These are phyloP conservation scores for Columba livia DNA, from an alignment of 2,113 vertebrate genomes.

Conservation along the genomic window DNA sequence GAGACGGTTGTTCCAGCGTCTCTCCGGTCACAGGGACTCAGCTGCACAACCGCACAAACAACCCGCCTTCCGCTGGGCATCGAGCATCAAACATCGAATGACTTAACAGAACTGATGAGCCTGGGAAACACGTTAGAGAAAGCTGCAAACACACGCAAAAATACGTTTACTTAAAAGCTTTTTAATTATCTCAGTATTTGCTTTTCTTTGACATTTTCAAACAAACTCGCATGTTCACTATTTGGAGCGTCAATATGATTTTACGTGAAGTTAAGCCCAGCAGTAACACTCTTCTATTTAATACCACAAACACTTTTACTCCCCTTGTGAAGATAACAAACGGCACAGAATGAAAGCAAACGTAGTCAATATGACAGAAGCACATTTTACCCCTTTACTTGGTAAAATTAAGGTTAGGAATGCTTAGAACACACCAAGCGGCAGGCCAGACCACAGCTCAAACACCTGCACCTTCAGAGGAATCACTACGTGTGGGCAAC, in stretches of 20 bases:
- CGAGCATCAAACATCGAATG: not conserved
- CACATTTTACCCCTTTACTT: not conserved
- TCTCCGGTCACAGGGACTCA: not conserved
- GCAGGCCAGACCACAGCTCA: not conserved
- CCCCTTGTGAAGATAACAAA: not conserved
- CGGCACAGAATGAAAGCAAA: not conserved
- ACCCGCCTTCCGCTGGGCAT: not conserved
- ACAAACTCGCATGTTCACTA: not conserved
- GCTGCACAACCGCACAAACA: not conserved
- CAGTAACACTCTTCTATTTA: not conserved
- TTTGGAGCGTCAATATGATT: not conserved
- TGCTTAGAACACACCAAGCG: not conserved
- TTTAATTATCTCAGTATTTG: not conserved
- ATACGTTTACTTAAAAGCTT: not conserved
- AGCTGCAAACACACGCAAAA: not conserved
- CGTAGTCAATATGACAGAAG: not conserved
- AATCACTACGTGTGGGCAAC: not conserved
- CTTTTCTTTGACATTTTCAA: not conserved
- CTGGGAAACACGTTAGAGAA: not conserved
- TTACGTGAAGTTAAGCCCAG: not conserved
- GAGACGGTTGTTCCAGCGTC: fast-evolving
- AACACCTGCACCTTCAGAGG: not conserved
- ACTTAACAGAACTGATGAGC: not conserved
- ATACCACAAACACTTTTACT: not conserved
- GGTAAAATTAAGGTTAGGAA: not conserved